Evolutionary conservation across 2,797 vertebrate species (phyloP).

Genomic region (Artibeus jamaicensis): DNA sequence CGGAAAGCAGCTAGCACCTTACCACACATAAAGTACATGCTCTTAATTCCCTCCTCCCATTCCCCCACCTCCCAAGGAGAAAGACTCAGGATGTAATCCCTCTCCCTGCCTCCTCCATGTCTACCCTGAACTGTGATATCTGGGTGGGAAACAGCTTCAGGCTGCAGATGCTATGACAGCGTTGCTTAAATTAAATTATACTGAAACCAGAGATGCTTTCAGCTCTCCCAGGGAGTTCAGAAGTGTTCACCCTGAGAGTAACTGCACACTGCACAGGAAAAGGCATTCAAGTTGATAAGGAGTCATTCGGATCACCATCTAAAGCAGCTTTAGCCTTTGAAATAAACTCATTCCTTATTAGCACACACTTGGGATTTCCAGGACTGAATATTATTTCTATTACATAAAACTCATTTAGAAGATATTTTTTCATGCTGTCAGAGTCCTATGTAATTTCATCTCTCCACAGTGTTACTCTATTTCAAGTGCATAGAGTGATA

Average conservation of each 20-base stretch:
- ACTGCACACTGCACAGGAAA: slow-evolving; percentile 83
- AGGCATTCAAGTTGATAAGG: slow-evolving; percentile 77
- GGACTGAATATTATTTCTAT: slow-evolving; percentile 68
- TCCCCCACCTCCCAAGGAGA: slow-evolving; percentile 34
- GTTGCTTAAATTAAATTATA: slow-evolving; percentile 74
- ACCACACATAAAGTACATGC: not conserved
- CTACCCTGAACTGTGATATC: slow-evolving; percentile 78
- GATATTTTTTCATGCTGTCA: slow-evolving; percentile 57
- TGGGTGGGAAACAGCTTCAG: slow-evolving; percentile 77
- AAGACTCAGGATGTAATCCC: not conserved
- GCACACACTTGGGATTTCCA: slow-evolving; percentile 69
- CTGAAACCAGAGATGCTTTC: slow-evolving; percentile 72
- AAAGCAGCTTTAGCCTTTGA: slow-evolving; percentile 70
- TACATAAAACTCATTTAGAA: slow-evolving; percentile 66
- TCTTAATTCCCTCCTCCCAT: slow-evolving; percentile 15
- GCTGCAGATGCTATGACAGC: slow-evolving; percentile 78
- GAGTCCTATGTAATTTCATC: slow-evolving; percentile 66
- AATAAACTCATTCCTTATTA: slow-evolving; percentile 75
- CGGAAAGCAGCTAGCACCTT: not conserved
- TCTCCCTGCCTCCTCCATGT: slow-evolving; percentile 58
- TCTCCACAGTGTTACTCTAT: slow-evolving; percentile 41
- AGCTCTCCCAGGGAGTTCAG: slow-evolving; percentile 83
- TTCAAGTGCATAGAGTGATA: not conserved
- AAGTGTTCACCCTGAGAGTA: slow-evolving; percentile 81
- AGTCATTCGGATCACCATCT: slow-evolving; percentile 81